Percentiles rank a stretch among this genome's conserved stretches.
Evolutionary conservation across 2,113 vertebrate species (phyloP).

Genomic region (Eretmochelys imbricata): DNA sequence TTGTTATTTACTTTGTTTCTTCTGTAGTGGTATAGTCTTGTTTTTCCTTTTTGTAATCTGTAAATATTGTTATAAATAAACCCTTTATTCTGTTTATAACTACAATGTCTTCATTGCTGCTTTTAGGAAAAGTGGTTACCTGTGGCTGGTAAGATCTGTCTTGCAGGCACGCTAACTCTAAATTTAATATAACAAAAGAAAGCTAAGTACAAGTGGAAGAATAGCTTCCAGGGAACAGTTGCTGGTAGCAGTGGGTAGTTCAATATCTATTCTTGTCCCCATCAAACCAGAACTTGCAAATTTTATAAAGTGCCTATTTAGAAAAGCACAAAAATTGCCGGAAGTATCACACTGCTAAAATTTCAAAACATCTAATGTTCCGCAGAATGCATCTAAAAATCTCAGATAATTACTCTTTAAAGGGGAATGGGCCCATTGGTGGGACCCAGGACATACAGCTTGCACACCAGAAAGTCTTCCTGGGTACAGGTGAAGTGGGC

Average conservation of each 20-base stretch:
- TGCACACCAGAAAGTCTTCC: neutral
- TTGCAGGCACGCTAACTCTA: neutral
- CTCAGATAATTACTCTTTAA: neutral
- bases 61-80: neutral
- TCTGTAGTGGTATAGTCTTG: too few species aligned
- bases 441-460: neutral
- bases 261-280: neutral
- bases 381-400: neutral
- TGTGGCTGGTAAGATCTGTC: neutral
- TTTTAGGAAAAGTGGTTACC: neutral
- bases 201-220: neutral
- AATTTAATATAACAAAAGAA: neutral
- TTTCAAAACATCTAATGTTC: neutral
- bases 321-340: neutral
- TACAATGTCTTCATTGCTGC: neutral
- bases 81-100: neutral
- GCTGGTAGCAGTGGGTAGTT: neutral
- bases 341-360: neutral
- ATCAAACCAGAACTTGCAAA: neutral
- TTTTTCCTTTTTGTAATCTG: neutral
- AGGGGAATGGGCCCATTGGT: neutral
- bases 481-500: neutral
- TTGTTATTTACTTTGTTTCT: neutral
- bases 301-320: neutral
- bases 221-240: neutral